Conservation (phyloP, 2,888 invertebrate species). For the Pseudococcus viburni region DNA sequence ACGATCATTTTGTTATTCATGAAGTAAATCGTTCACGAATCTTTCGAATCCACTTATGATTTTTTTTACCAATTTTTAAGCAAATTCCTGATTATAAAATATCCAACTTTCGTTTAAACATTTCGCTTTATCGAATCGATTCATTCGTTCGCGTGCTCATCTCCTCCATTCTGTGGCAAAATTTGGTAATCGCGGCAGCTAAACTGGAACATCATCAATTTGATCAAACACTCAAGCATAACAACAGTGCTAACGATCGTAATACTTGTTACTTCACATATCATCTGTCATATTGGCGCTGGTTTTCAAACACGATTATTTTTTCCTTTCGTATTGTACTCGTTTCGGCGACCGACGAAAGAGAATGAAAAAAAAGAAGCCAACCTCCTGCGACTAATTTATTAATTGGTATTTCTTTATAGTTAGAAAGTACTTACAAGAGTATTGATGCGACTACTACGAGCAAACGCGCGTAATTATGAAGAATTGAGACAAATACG, state of each 20-base stretch:
- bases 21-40: background rate
- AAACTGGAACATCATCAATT: background rate
- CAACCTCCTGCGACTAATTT: slow-evolving; percentile 15
- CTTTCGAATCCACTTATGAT: too few species aligned
- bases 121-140: background rate
- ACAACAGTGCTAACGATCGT: background rate
- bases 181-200: background rate
- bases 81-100: too few species aligned
- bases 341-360: background rate
- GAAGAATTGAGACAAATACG: slow-evolving; percentile 51
- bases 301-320: slow-evolving; percentile 4
- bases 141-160: background rate
- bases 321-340: background rate
- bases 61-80: too few species aligned
- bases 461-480: background rate
- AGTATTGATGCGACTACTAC: background rate
- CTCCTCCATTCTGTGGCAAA: background rate
- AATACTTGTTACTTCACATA: slow-evolving; percentile 19
- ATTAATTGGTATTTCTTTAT: background rate
- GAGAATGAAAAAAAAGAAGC: background rate
- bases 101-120: too few species aligned
- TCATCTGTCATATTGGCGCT: slow-evolving; percentile 21
- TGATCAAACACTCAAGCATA: background rate
- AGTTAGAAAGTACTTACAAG: background rate
- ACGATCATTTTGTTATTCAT: background rate